Evolutionary conservation across 1,140 invertebrate species (phyloP).

Genomic region (Zaprionus capensis): DNA sequence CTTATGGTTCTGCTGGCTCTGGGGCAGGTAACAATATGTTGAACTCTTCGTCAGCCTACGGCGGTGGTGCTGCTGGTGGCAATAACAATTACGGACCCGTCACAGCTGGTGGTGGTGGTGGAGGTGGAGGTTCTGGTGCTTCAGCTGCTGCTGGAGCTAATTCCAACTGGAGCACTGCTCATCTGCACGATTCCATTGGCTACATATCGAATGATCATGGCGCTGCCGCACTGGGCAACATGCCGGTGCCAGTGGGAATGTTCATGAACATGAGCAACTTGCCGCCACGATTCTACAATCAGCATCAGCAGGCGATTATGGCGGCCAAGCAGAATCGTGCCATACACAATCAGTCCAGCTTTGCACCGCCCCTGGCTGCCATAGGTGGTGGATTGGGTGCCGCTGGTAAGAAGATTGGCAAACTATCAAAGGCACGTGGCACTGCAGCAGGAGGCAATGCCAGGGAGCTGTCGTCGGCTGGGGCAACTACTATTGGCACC

Average conservation of each 20-base stretch:
- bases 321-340: constrained; percentile 76
- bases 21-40: constrained; percentile 59
- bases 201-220: constrained; percentile 95
- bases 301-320: constrained; percentile 88
- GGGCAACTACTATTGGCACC: neutral
- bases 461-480: neutral
- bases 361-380: constrained; percentile 29
- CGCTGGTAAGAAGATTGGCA: constrained; percentile 36
- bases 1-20: constrained; percentile 6
- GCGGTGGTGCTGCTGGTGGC: constrained; percentile 50
- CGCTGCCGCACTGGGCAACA: constrained; percentile 90
- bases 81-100: constrained; percentile 7
- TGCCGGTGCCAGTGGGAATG: constrained; percentile 97
- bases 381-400: constrained; percentile 32
- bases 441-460: constrained; percentile 1
- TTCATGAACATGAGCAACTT: constrained; percentile 97
- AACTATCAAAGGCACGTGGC: constrained; percentile 25
- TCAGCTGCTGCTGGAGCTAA: neutral
- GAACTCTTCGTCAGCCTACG: constrained; percentile 43
- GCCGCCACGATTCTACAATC: constrained; percentile 94
- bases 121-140: neutral
- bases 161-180: constrained; percentile 46
- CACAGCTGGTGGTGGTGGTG: neutral
- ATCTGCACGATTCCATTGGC: constrained; percentile 93
- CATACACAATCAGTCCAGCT: constrained; percentile 27